Percentiles rank a stretch among this genome's conserved stretches.
Evolutionary conservation across 2,888 invertebrate genomes (phyloP).

Genomic region (Thalpophila matura): DNA sequence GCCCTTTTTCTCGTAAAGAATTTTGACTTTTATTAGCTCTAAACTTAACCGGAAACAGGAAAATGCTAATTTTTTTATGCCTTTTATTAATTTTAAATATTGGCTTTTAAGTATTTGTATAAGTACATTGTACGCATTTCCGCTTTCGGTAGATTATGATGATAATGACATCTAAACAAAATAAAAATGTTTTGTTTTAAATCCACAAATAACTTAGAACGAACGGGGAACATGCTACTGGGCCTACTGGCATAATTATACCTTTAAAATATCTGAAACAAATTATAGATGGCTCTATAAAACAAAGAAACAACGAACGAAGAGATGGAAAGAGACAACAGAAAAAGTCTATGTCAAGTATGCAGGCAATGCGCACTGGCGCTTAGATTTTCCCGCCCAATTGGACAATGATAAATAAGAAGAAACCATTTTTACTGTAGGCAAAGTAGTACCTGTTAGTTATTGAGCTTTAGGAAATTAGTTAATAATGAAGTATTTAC

Average conservation of each 20-base stretch:
- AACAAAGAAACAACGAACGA: background rate
- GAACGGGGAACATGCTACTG: background rate
- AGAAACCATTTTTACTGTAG: background rate
- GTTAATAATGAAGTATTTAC: no score
- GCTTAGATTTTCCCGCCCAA: constrained; percentile 4
- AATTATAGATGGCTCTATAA: background rate
- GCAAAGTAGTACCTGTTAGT: no score
- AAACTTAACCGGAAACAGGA: constrained; percentile 56
- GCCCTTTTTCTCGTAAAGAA: constrained; percentile 70
- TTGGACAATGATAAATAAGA: background rate
- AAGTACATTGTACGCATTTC: constrained; percentile 33
- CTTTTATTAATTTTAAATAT: constrained; percentile 52
- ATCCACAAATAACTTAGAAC: background rate
- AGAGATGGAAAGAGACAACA: background rate
- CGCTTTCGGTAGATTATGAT: constrained; percentile 11
- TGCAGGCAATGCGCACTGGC: background rate
- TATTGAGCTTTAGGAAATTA: no score
- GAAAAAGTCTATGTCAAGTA: background rate
- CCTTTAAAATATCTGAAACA: background rate
- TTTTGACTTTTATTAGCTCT: constrained; percentile 71
- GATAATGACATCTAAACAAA: background rate
- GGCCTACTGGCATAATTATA: no score
- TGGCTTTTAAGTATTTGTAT: constrained; percentile 36
- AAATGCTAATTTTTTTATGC: constrained; percentile 44
- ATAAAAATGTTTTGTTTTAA: background rate